Base-by-base conservation (phyloP, 2,888 invertebrate species). In the Agrochola lota region DNA sequence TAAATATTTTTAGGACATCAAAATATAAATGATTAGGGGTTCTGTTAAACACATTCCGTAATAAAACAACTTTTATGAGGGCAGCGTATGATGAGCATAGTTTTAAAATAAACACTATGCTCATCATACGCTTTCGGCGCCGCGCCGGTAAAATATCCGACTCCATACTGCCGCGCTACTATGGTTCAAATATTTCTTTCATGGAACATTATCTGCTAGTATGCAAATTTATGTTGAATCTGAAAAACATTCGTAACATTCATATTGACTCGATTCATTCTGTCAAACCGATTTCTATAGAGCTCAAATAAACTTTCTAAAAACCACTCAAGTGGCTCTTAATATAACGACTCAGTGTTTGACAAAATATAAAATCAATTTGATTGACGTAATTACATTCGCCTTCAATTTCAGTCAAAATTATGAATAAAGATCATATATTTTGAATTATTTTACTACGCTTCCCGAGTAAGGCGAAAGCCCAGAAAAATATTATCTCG, bases 401-500 rank as follows among this genome's bases (percentile, higher is more conserved):
- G 23, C 52, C 46, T 62, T 84, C 59, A 74, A 84, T 64, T 80
- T 60, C 46, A 80, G 70, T 2, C 17, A 60, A 74, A 77, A 76
- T n/a, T 80, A 69, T 74, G 60, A 79, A 82, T 68, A 69, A 74
- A 57, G 40, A 69, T 69, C 60, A 71, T 26, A 80, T 77, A 74
- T 82, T 87, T 82, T 67, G 46, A 74, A 55, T 81, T 83, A 81
- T 76, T 80, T 78, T 69, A 74, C 73, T 70, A 79, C 69, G 71
- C 74, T 76, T 73, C 64, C 70, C 55, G 66, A 70, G 67, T 71
- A 77, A 78, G 81, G 77, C 77, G 80, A 81, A 86, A 74, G 72
- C 84, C 78, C 85, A 86, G 85, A 85, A 88, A 89, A 90, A 85
- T 89, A 88, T 90, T 88, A 88, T 88, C 86, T 86, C 81, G 84